Evolutionary conservation across 2,888 invertebrate genomes (phyloP).

Genomic region (Corythucha ciliata): DNA sequence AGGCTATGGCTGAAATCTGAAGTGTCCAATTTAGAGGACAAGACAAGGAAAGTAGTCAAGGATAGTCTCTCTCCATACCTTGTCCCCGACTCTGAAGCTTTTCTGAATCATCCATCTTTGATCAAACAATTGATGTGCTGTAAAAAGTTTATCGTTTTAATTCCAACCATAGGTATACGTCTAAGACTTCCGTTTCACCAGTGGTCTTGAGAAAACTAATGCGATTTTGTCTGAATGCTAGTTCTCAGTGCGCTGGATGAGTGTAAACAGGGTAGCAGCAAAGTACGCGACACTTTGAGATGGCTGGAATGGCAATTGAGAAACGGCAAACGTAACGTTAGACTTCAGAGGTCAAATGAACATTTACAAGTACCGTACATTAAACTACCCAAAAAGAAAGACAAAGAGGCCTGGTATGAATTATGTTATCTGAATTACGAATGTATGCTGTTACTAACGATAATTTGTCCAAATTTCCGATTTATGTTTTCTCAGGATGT

Average conservation of each 20-base stretch:
- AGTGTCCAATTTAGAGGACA: conserved; percentile 73
- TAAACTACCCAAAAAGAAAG: conserved; percentile 67
- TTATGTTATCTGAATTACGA: neutral
- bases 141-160: conserved; percentile 74
- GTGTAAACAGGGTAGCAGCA: conserved; percentile 71
- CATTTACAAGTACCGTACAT: conserved; percentile 59
- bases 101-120: conserved; percentile 64
- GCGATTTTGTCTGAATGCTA: conserved; percentile 42
- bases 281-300: conserved; percentile 83
- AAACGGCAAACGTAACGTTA: conserved; percentile 75
- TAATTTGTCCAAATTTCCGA: neutral
- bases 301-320: conserved; percentile 85
- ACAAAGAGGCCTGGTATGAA: conserved; percentile 54
- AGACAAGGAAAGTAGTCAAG: conserved; percentile 46
- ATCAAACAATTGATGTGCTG: conserved; percentile 75
- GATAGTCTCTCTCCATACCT: conserved; percentile 57
- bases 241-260: conserved; percentile 83
- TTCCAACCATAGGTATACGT: conserved; percentile 70
- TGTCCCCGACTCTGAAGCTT: conserved; percentile 74
- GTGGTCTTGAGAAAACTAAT: neutral
- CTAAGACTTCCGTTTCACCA: neutral
- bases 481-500: conserved; percentile 44
- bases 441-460: neutral
- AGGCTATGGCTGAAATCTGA: conserved; percentile 82
- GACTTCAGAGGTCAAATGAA: conserved; percentile 79